Conservation (phyloP, 2,888 invertebrate species). For the Folsomia candida region DNA sequence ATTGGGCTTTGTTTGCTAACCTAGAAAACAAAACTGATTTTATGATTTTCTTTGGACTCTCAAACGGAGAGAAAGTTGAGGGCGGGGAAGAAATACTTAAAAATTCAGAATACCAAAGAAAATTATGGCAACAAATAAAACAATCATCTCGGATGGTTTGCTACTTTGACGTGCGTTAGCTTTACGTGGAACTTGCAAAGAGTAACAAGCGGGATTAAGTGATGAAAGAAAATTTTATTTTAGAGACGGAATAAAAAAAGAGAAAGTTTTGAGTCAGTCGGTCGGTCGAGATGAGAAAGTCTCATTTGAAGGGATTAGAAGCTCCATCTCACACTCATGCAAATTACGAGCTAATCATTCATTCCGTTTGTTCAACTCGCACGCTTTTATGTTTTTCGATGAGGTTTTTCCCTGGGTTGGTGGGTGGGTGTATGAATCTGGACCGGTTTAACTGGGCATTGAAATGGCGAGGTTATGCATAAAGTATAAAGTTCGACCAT, state of each 20-base stretch:
- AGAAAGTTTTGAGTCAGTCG: background rate
- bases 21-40: too few relatives aligned
- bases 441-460: too few relatives aligned
- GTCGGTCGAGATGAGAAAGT: background rate
- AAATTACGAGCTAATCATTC: background rate
- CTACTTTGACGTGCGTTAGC: background rate
- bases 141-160: background rate
- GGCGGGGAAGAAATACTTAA: background rate
- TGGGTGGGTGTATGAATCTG: too few relatives aligned
- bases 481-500: too few relatives aligned
- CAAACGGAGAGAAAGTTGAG: too few relatives aligned
- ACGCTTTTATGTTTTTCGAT: background rate
- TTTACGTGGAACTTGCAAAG: background rate
- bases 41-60: too few relatives aligned
- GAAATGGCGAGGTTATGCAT: too few relatives aligned
- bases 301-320: background rate
- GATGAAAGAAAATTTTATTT: background rate
- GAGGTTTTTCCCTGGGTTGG: too few relatives aligned
- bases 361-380: background rate
- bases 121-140: background rate
- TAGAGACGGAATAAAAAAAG: background rate
- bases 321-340: background rate
- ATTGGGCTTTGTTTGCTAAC: too few relatives aligned
- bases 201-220: background rate
- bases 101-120: background rate